These are phyloP conservation scores for Balearica regulorum DNA, from an alignment of 2,797 vertebrate species.

Conservation along the genomic window DNA sequence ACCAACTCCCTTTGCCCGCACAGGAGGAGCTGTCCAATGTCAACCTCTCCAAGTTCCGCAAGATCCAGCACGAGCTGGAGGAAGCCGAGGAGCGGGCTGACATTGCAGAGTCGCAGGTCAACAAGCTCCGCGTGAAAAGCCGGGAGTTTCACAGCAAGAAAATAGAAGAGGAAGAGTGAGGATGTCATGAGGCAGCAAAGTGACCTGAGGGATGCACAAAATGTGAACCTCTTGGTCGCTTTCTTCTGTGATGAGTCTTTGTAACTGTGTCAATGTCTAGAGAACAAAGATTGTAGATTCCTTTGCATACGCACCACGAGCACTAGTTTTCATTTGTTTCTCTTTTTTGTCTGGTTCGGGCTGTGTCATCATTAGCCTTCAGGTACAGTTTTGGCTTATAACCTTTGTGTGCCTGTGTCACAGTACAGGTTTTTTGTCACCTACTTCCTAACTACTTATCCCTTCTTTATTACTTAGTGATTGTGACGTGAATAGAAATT, in stretches of 20 bases:
- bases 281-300: conserved; percentile 63
- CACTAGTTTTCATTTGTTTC: no score
- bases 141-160: conserved; percentile 20
- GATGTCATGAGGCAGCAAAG: not conserved
- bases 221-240: not conserved
- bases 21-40: conserved; percentile 77
- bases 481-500: no score
- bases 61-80: not conserved
- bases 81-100: not conserved
- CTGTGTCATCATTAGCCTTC: no score
- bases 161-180: not conserved
- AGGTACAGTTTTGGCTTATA: no score
- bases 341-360: no score
- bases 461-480: no score
- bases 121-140: not conserved
- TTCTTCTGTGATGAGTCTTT: not conserved
- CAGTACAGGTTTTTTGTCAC: no score
- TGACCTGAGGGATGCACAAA: conserved; percentile 42
- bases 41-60: not conserved
- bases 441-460: no score
- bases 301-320: not conserved
- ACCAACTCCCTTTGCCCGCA: not conserved
- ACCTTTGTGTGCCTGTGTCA: no score
- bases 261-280: not conserved
- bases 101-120: not conserved